Evolutionary conservation across 2,113 vertebrate genomes (phyloP).

Genomic region (Gadus chalcogrammus): DNA sequence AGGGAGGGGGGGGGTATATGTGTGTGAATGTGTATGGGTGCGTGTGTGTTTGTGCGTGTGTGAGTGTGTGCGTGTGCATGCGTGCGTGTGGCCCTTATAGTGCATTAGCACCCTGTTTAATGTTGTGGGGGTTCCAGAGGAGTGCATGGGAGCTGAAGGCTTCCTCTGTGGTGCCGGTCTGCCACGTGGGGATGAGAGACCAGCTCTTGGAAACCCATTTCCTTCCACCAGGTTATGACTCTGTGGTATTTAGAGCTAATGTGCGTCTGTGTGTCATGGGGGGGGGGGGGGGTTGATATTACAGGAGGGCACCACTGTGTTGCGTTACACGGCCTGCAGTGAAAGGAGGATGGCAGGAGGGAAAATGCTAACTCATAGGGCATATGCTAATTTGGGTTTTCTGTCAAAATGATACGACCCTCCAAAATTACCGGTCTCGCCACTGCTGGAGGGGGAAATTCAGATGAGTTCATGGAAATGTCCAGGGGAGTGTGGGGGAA

Average conservation of each 20-base stretch:
- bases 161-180: constrained; percentile 35
- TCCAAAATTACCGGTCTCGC: not conserved
- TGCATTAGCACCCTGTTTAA: constrained; percentile 35
- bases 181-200: constrained; percentile 10
- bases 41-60: too few relatives aligned
- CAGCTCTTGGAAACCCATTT: constrained; percentile 25
- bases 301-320: not conserved
- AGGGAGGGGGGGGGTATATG: too few relatives aligned
- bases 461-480: not conserved
- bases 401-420: constrained; percentile 3
- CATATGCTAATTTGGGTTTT: not conserved
- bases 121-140: constrained; percentile 23
- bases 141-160: constrained; percentile 24
- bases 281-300: not conserved
- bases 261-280: not conserved
- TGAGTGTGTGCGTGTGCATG: too few relatives aligned
- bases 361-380: constrained; percentile 3
- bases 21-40: too few relatives aligned
- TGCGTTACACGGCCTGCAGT: not conserved
- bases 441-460: not conserved
- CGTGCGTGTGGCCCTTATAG: constrained; percentile 5
- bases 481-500: too few relatives aligned
- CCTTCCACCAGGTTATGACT: constrained; percentile 13
- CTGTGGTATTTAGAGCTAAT: constrained; percentile 17
- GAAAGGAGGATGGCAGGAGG: not conserved